Conservation (phyloP, 1,140 invertebrate genomes). For the Vollenhovia emeryi region DNA sequence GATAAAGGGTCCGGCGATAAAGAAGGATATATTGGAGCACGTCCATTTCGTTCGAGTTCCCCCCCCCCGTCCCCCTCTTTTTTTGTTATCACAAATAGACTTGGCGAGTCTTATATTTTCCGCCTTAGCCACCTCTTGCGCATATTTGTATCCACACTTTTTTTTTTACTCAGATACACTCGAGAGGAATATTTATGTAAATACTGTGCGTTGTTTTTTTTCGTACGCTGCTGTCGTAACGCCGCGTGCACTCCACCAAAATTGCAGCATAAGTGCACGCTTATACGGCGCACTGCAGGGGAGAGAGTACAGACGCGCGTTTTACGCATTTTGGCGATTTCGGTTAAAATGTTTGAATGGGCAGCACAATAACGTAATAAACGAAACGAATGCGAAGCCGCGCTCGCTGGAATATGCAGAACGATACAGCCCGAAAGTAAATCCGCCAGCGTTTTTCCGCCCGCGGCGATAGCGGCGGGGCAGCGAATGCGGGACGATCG, state of each 20-base stretch:
- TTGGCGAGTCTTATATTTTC: background rate
- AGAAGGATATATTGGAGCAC: background rate
- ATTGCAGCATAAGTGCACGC: conserved; percentile 36
- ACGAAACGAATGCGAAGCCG: conserved; percentile 29
- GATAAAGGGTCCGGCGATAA: background rate
- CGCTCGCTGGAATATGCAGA: conserved; percentile 17
- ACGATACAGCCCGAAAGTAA: conserved; percentile 35
- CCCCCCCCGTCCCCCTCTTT: no score
- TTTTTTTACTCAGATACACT: conserved; percentile 14
- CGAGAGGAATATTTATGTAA: conserved; percentile 31
- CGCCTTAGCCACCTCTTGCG: background rate
- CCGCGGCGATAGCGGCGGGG: background rate
- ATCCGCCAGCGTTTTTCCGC: conserved; percentile 3
- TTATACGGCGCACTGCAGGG: background rate
- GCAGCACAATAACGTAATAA: conserved; percentile 38
- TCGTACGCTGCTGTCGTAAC: background rate
- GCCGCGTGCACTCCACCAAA: background rate
- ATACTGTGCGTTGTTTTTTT: background rate
- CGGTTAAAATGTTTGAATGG: conserved; percentile 36
- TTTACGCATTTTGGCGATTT: conserved; percentile 45
- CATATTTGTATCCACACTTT: background rate
- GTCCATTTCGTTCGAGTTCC: background rate
- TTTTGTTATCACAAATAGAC: background rate
- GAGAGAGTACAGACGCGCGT: conserved; percentile 10
- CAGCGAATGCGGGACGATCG: no score